Conservation (phyloP, 2,113 vertebrate genomes). For the Girardinichthys multiradiatus region DNA sequence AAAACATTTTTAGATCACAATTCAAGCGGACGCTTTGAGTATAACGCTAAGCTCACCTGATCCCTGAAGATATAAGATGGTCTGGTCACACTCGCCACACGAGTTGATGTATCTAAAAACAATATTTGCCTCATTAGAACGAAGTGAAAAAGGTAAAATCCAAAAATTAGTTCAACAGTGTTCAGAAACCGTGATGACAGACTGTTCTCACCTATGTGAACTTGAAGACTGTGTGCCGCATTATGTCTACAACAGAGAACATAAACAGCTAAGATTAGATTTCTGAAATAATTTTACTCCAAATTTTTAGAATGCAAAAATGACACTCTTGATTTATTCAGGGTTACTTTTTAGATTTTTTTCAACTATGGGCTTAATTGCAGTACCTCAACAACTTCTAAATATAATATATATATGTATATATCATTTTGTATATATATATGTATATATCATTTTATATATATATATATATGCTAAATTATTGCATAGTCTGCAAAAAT, state of each 20-base stretch:
- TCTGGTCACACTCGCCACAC: not conserved
- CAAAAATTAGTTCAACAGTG: not conserved
- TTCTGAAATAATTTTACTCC: not conserved
- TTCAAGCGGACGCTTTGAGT: not conserved
- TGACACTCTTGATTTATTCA: not conserved
- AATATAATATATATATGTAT: no score
- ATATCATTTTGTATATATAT: no score
- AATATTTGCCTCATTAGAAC: not conserved
- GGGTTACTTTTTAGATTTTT: not conserved
- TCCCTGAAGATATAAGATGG: conserved; percentile 31
- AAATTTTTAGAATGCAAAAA: not conserved
- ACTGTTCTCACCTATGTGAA: conserved; percentile 44
- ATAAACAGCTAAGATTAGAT: not conserved
- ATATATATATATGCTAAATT: no score
- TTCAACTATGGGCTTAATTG: no score
- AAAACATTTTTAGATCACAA: fast-evolving
- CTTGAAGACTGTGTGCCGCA: not conserved
- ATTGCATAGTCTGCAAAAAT: not conserved
- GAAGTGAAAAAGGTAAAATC: not conserved
- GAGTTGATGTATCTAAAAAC: conserved; percentile 38
- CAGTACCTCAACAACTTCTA: no score
- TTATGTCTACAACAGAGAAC: conserved; percentile 11
- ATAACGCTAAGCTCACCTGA: conserved; percentile 26
- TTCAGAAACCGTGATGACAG: not conserved
- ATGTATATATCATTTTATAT: no score